Evolutionary conservation across 2,797 vertebrate genomes (phyloP), one percentile per base, ranked within the genome.

Genomic region (Onychomys torridus): DNA sequence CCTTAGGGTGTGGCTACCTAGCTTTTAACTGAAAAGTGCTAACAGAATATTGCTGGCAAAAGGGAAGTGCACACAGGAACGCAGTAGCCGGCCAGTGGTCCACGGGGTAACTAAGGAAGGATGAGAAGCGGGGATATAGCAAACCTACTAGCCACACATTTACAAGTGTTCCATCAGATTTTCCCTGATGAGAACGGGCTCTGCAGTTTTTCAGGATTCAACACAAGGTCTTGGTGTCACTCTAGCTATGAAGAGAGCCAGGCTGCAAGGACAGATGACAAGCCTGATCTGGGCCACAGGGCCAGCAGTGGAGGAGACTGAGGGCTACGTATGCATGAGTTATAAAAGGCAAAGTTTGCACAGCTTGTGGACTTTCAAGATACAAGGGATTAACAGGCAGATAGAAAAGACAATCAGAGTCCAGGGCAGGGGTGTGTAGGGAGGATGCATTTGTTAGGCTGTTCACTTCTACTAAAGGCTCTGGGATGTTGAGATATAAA

Each of bases 21-120:
- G 88, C 46, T 76, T 95, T 95, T 94, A 75, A 76, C 49, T 78
- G 17, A 86, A 29, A 40, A 59, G 21, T 92, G 32, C 67, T 95
- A 61, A 83, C 40, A 73, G 17, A 89, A 12, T 46, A 63, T 13
- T 90, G 49, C 57, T 94, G 61, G 93, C 1, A 1, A 93, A 83
- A 75, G 49, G 82, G 55, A 87, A 91, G 8, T 2, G 55, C 65
- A 11, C 0, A 40, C 1, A 63, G 4, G 3, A 49, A 86, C 43
- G 40, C 14, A 83, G 29, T 12, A 89, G 69, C 43, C 43, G 49
- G 84, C 81, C 17, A 77, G 13, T 6, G 6, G 32, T 43, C 29
- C 57, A 91, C 25, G 19, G 65, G 17, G 61, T 34, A 92, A 93
- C 59, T 19, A 81, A 86, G 52, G 79, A 83, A 71, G 63, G 61